These are phyloP conservation scores for Callipepla californica DNA, from an alignment of 2,113 vertebrate species.

Conservation along the genomic window DNA sequence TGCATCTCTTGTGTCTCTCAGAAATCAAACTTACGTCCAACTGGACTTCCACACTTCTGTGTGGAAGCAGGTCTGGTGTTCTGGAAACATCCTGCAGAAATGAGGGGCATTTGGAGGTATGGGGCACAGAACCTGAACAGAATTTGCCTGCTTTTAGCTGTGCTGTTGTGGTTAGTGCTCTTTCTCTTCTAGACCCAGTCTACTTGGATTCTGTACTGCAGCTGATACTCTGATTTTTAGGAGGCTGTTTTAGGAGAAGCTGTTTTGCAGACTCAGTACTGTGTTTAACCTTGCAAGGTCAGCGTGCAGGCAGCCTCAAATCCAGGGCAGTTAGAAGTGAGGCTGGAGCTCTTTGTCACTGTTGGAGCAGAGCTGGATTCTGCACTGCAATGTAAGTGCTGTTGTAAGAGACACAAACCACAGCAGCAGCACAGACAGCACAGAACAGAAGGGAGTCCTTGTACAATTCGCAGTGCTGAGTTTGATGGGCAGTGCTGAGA, in stretches of 20 bases:
- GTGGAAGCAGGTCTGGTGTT: not conserved
- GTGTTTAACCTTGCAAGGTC: not conserved
- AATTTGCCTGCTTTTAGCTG: not conserved
- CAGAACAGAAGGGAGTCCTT: not conserved
- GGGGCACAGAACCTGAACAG: not conserved
- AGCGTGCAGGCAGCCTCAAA: not conserved
- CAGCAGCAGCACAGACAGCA: not conserved
- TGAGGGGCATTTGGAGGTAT: accelerated
- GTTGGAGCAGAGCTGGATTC: not conserved
- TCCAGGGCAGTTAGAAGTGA: not conserved
- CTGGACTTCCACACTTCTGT: accelerated
- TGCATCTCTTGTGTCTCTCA: not conserved
- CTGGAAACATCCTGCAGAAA: not conserved
- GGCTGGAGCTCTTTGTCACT: not conserved
- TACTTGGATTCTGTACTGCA: not conserved
- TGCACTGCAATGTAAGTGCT: not conserved
- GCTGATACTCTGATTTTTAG: not conserved
- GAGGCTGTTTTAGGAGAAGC: not conserved
- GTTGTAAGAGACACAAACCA: accelerated
- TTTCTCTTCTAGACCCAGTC: not conserved
- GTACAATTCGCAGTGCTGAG: accelerated
- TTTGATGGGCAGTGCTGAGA: not conserved
- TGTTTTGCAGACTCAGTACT: not conserved
- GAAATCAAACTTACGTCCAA: not conserved
- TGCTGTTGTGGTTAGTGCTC: not conserved